Base-by-base conservation (phyloP, 2,797 vertebrate genomes). In the Nannoperca obscura region DNA sequence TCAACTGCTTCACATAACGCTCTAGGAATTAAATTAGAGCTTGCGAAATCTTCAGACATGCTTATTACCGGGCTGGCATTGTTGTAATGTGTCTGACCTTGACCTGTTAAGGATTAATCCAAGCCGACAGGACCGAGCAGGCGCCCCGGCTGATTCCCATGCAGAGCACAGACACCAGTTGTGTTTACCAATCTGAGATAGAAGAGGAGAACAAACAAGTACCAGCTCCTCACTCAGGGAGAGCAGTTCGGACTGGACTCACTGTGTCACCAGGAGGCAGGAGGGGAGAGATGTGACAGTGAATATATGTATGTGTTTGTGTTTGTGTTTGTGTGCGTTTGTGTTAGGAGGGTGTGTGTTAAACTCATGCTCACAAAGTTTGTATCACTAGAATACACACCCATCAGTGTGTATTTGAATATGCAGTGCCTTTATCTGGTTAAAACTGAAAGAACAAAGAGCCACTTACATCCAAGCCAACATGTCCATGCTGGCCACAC, bases 81-180 rank as follows among this genome's bases (percentile, higher is more conserved):
- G 90, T 87, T 92, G 93, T 95, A 93, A 93, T 93, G 90, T 64
- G 85, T 72, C 87, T 94, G 93, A 95, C 95, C 94, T 95, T 95
- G 91, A 94, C 93, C 92, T 81, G 81, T 88, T 85, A 83, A 80
- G 81, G 92, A 94, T 94, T 94, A 92, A 92, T 94, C 71, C 76
- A 78, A 85, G 85, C 79, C 86, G 91, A 91, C 90, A 81, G 86
- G 82, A 86, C 83, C 80, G 88, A 78, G 71, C 83, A 32, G 81
- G 79, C 70, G 61, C 82, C 72, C 47, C 19, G 19, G 62, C 82
- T 90, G 73, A 92, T 94, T 94, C 78, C 83, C 79, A 94, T 92
- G 90, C 91, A 83, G 92, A 88, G 89, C 91, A 90, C 92, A 91
- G 83, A 81, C 63, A 66, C 65, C 68, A 14, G 71, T 86, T 82